Evolutionary conservation across 2,888 invertebrate genomes (phyloP).

Genomic region (Diploptera punctata): DNA sequence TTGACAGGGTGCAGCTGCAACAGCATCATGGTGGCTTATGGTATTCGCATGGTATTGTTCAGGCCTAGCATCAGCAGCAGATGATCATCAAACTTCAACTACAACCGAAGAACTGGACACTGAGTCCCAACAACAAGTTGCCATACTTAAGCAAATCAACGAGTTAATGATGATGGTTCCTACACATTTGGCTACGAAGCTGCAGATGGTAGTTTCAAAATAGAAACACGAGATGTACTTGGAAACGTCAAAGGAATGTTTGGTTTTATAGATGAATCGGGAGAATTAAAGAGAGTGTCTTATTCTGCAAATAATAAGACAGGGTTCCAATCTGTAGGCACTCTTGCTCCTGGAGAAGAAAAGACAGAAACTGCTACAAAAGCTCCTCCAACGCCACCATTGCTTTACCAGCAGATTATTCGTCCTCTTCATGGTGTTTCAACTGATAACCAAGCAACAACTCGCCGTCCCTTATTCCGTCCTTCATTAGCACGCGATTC

Average conservation of each 20-base stretch:
- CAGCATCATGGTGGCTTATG: conserved; percentile 14
- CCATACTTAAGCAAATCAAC: conserved; percentile 83
- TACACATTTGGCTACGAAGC: conserved; percentile 87
- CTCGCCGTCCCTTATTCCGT: conserved; percentile 4
- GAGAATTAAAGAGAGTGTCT: conserved; percentile 80
- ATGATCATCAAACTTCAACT: background rate
- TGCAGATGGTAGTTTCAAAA: conserved; percentile 85
- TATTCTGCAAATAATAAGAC: conserved; percentile 67
- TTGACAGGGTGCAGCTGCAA: background rate
- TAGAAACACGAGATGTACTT: conserved; percentile 78
- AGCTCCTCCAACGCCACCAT: conserved; percentile 31
- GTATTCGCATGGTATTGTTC: background rate
- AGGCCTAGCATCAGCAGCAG: background rate
- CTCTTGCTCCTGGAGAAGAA: conserved; percentile 7
- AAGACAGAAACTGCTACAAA: conserved; percentile 1
- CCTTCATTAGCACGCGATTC: background rate
- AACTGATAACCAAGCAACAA: background rate
- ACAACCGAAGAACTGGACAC: conserved; percentile 58
- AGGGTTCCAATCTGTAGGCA: conserved; percentile 45
- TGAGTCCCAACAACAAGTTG: conserved; percentile 71
- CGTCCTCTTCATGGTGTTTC: conserved; percentile 3
- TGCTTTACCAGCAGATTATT: conserved; percentile 38
- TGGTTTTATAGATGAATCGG: conserved; percentile 78
- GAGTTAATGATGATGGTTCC: conserved; percentile 82
- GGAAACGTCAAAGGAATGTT: conserved; percentile 76